Evolutionary conservation across 2,797 vertebrate species (phyloP), one percentile per base, ranked within the genome.

Genomic region (Siniperca obscura): DNA sequence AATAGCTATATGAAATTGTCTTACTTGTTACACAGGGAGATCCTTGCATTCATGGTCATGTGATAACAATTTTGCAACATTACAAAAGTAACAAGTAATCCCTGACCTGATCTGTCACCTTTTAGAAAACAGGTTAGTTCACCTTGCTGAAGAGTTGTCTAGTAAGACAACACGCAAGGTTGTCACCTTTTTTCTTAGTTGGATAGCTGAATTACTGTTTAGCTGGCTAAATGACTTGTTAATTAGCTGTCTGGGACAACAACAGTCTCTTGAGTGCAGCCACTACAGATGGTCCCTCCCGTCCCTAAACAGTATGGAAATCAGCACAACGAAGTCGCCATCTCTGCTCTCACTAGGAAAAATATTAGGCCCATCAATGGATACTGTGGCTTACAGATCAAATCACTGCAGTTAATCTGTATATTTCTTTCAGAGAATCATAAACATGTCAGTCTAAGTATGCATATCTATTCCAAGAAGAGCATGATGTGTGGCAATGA

Each of bases 401-500:
- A 73, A 89, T 84, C 81, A 74, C 67, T 17, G 55, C 66, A 72
- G 57, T 80, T 80, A 70, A 87, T 91, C 84, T 80, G 34, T n/a
- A 74, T 40, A 71, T 87, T 86, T 81, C 59, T 66, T 80, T 77
- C 67, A 76, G 46, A 53, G 82, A 74, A 57, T 80, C 73, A 76
- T 83, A 83, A 90, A 91, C 44, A 44, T 86, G 71, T 80, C 76
- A 48, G 22, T 67, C 70, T 40, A 74, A 84, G 82, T 83, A 75
- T 80, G 67, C 59, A 42, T 89, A 76, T 88, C 78, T 56, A 76
- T 82, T 91, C 86, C 75, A 81, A 82, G 86, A 81, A 78, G 62
- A 78, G 76, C 76, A 69, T 71, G 84, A 91, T 86, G 78, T 61
- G 76, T 86, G 82, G 82, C 76, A 87, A 78, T 90, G 83, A 93